Base-by-base conservation (phyloP, 2,113 vertebrate genomes). In the Corapipo altera region DNA sequence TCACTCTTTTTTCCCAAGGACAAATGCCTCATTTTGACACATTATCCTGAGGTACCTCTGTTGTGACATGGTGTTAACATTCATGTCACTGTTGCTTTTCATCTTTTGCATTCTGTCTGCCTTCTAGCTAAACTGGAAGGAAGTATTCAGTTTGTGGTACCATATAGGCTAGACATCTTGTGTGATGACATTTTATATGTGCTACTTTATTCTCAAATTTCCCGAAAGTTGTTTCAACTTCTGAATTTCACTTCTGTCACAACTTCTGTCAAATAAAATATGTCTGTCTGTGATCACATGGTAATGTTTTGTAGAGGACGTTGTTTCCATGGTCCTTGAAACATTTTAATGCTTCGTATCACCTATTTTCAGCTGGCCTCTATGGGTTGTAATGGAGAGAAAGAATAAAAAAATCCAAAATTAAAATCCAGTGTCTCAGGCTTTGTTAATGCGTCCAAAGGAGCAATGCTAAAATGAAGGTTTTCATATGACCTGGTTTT, bases 51-150 rank as follows among this genome's bases (percentile, higher is more conserved):
- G 83, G 67, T 89, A 73, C 27, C 33, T 95, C 74, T 88, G 70
- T 66, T 95, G 61, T 96, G 94, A 95, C 84, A 87, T 64, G 79
- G 83, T 82, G 74, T 88, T 94, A 94, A 71, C 70, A 65, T 96
- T 89, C 55, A 28, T 54, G 91, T 96, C 95, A 81, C 65, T 65
- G 48, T 32, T 85, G 41, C 48, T 97, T 93, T 82, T 61, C 59
- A 20, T 95, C 88, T 85, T 82, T 48, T 41, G 41, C 33, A 59
- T 83, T 74, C 55, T 66, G n/a, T 73, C 24, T 5, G 23, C 74
- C 85, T 93, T 79, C 83, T 46, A 91, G 71, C 64, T 87, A 73
- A 83, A 75, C 43, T 72, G 58, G 77, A 87, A 95, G 70, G 41
- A 92, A 85, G 18, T n/a, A 66, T 11, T 76, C 80, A n/a, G n/a